phyloP scores from a whole-genome alignment of 2,888 invertebrate genomes.

The Campopleginae sp. region DNA sequence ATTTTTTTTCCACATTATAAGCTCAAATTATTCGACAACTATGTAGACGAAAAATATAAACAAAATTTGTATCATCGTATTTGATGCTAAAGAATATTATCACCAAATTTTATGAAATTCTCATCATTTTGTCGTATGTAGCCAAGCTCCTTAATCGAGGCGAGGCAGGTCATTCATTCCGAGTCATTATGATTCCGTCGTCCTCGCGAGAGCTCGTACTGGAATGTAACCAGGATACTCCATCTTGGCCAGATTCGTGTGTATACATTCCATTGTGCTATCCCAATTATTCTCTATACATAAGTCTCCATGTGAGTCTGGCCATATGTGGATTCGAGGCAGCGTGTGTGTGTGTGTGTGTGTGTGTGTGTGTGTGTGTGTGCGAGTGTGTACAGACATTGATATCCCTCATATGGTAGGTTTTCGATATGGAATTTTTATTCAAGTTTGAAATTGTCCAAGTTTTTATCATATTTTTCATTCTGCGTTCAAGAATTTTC shows the following conservation, averaged over 20 bases:
- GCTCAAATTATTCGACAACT: too few species aligned
- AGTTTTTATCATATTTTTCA: not conserved
- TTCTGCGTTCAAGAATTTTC: not conserved
- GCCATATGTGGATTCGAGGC: too few species aligned
- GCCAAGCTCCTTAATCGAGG: constrained; percentile 6
- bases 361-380: not conserved
- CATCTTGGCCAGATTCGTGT: constrained; percentile 16
- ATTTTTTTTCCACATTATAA: too few species aligned
- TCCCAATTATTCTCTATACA: not conserved
- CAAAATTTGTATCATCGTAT: too few species aligned
- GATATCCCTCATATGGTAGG: too few species aligned
- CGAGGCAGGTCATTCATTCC: constrained; percentile 5
- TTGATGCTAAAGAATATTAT: too few species aligned
- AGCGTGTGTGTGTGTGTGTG: not conserved
- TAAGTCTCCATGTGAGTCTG: not conserved
- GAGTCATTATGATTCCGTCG: constrained; percentile 11
- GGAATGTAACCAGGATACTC: constrained; percentile 18
- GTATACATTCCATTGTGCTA: not conserved
- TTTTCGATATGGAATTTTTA: not conserved
- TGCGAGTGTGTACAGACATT: not conserved
- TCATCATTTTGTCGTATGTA: too few species aligned
- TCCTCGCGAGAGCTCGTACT: constrained; percentile 1
- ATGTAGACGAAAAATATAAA: too few species aligned
- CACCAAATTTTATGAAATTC: too few species aligned
- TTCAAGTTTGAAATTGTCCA: not conserved